Conservation (phyloP, 1,140 invertebrate species). For the Drosophila varians region DNA sequence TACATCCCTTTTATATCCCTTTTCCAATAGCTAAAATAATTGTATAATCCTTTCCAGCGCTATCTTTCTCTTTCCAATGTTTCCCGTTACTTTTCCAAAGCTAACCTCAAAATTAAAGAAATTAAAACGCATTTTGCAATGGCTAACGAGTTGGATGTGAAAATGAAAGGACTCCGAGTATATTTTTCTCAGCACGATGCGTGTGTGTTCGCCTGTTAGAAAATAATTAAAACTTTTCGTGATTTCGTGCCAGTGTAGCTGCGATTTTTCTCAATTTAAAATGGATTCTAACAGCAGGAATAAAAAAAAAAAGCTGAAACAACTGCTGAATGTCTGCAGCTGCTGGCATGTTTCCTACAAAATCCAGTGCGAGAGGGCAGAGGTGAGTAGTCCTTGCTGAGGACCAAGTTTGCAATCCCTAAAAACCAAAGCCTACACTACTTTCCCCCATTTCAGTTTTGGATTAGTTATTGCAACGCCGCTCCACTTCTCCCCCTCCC, state of each 20-base stretch:
- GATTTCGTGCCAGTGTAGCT: conserved; percentile 76
- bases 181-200: conserved; percentile 35
- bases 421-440: conserved; percentile 21
- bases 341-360: conserved; percentile 23
- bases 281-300: conserved; percentile 66
- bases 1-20: too few relatives aligned
- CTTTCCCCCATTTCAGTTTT: conserved; percentile 35
- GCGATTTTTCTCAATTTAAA: conserved; percentile 82
- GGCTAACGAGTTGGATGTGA: background rate
- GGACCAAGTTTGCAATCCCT: conserved; percentile 50
- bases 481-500: background rate
- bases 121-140: background rate
- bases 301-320: conserved; percentile 15
- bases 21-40: too few relatives aligned
- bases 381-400: too few relatives aligned
- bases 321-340: conserved; percentile 28
- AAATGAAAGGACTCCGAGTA: background rate
- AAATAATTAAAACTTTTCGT: conserved; percentile 82
- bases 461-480: conserved; percentile 64
- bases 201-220: conserved; percentile 74
- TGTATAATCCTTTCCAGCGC: too few relatives aligned
- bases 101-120: background rate
- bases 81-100: background rate
- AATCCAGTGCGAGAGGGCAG: conserved; percentile 17
- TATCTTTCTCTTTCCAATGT: too few relatives aligned